phyloP scores from a whole-genome alignment of 2,113 vertebrate genomes.

The Nanger granti region DNA sequence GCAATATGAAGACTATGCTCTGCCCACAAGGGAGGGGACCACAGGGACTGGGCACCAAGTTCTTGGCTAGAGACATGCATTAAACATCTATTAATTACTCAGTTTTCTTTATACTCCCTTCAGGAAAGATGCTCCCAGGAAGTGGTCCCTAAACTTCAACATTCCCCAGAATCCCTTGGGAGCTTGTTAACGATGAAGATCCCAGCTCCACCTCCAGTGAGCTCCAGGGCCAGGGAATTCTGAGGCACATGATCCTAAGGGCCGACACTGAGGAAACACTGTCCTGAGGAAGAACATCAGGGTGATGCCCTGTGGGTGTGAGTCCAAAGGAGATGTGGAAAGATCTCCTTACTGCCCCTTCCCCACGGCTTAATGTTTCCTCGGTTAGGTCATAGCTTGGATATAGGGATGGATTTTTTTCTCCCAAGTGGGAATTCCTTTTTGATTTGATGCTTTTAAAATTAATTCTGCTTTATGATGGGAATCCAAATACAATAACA shows the following conservation, averaged over 20 bases:
- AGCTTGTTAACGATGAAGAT: conserved; percentile 4
- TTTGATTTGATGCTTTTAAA: not conserved
- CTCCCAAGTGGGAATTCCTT: not conserved
- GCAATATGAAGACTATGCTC: not conserved
- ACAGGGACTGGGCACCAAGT: not conserved
- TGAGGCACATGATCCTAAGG: not conserved
- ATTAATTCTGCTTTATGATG: not conserved
- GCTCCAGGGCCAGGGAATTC: not conserved
- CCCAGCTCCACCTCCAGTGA: not conserved
- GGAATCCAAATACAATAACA: not conserved
- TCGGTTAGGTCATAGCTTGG: not conserved
- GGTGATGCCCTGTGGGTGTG: not conserved
- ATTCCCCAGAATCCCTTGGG: not conserved
- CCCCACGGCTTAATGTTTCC: not conserved
- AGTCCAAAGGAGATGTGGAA: not conserved
- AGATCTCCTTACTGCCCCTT: not conserved
- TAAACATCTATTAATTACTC: not conserved
- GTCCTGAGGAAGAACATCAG: not conserved
- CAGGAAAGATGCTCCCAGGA: not conserved
- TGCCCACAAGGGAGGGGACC: not conserved
- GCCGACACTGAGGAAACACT: not conserved
- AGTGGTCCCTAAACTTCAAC: not conserved
- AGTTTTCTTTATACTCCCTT: not conserved
- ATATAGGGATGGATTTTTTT: not conserved
- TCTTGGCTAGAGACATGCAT: not conserved